A percentile compares a stretch with the other conserved stretches of the same genome.
Evolutionary conservation across 2,113 vertebrate species (phyloP).

Genomic region (Pandion haliaetus): DNA sequence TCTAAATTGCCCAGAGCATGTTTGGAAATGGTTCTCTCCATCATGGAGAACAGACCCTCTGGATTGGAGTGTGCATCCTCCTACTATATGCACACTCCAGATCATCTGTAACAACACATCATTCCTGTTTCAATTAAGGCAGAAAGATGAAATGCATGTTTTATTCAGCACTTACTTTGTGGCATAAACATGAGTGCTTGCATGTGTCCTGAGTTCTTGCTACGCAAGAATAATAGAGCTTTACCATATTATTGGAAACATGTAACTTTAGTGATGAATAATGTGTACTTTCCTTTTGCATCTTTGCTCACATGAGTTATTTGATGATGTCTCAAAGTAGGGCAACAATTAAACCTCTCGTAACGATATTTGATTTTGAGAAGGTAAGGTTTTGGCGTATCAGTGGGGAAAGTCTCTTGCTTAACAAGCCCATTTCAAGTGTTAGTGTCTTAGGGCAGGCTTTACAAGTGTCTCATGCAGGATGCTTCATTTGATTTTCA

Average conservation of each 20-base stretch:
- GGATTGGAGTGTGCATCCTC: neutral
- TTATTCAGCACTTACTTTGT: neutral
- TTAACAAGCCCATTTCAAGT: neutral
- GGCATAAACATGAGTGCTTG: neutral
- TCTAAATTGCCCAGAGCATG: neutral
- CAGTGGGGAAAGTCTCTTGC: neutral
- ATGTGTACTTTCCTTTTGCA: neutral
- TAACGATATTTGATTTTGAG: neutral
- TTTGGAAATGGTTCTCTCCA: neutral
- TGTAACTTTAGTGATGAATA: neutral
- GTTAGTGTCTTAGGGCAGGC: neutral
- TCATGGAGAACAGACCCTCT: neutral
- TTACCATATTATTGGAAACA: neutral
- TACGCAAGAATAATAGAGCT: neutral
- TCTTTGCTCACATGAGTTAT: neutral
- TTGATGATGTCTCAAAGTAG: neutral
- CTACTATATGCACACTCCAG: neutral
- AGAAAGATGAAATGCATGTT: neutral
- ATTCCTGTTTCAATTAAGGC: neutral
- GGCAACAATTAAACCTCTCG: rapidly evolving
- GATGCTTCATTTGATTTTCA: neutral
- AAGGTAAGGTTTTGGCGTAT: neutral
- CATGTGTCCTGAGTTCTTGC: neutral
- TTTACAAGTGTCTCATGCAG: neutral
- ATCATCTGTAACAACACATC: neutral